Conservation (phyloP, 2,888 invertebrate species). For the Thecophora atra region DNA sequence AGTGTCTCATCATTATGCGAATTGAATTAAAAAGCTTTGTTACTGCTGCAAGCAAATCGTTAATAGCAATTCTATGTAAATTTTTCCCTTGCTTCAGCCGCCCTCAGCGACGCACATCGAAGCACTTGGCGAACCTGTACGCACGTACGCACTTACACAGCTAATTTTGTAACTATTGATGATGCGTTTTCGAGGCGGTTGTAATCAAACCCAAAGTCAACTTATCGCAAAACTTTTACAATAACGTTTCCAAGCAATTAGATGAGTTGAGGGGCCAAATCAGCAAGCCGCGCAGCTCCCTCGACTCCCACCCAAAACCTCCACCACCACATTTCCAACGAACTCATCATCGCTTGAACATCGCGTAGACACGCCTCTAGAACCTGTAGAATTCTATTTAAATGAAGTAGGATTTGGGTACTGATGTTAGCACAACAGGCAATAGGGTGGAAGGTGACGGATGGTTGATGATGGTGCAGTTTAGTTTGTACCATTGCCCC, state of each 20-base stretch:
- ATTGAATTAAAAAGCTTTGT: conserved; percentile 17
- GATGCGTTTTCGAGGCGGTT: conserved; percentile 15
- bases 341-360: conserved; percentile 10
- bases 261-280: background rate
- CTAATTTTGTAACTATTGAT: too few relatives aligned
- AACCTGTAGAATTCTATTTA: background rate
- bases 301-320: background rate
- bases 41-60: conserved; percentile 7
- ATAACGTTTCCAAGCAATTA: conserved; percentile 32
- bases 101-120: background rate
- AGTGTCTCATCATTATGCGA: conserved; percentile 23
- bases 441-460: background rate
- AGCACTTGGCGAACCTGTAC: conserved; percentile 10
- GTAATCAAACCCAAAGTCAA: conserved; percentile 4
- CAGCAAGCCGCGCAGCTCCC: background rate
- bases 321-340: background rate
- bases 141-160: background rate
- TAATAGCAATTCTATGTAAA: conserved; percentile 26
- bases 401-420: conserved; percentile 16
- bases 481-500: background rate
- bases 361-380: background rate
- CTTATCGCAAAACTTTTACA: conserved; percentile 28
- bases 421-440: conserved; percentile 9
- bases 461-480: background rate
- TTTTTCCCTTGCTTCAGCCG: background rate